Base-by-base conservation (phyloP, 2,113 vertebrate species). In the Limanda limanda region DNA sequence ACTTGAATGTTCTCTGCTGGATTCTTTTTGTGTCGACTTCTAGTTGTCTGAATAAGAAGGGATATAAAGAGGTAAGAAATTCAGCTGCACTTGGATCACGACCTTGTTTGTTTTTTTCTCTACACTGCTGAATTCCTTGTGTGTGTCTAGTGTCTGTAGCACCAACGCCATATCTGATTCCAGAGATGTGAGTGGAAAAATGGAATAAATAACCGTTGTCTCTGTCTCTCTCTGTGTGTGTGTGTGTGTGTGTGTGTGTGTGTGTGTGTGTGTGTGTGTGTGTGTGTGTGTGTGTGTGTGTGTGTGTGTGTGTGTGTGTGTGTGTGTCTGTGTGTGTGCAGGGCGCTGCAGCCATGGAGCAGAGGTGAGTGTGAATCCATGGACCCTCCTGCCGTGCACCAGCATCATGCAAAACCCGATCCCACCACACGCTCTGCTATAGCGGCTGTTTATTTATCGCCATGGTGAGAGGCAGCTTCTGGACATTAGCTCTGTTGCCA, bases 401-500 rank as follows among this genome's bases (percentile, higher is more conserved):
- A 70, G 10, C 79, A 74, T 56, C 86, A 88, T 75, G 84, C 78
- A 63, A 27, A 82, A 25, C 68, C 63, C 23, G 21, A 42, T 71
- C 54, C 71, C 27, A 11, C 60, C 63, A 55, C 70, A 48, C 54
- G 55, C 59, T 71, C 74, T 17, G 47, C 76, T 64, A 0, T 77
- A 76, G 79, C 75, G 31, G 65, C 79, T 10, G 37, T 88, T 66
- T 60, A 27, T 75, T 56, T 67, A 68, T 81, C 17, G 27, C 74
- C 84, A 86, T 82, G 85, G 79, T 81, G 71, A 85, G 74, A 74
- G 64, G 71, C 47, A 23, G 72, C 76, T 66, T 57, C 83, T 76
- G 88, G 80, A 84, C 81, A 79, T 61, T 69, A 69, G 85, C 85
- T 87, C 72, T 84, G 89, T 92, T 92, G 83, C 87, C 86, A 89